These are phyloP conservation scores for Parauchenoglanis punctatus DNA, from an alignment of 2,797 vertebrate species.

Conservation along the genomic window DNA sequence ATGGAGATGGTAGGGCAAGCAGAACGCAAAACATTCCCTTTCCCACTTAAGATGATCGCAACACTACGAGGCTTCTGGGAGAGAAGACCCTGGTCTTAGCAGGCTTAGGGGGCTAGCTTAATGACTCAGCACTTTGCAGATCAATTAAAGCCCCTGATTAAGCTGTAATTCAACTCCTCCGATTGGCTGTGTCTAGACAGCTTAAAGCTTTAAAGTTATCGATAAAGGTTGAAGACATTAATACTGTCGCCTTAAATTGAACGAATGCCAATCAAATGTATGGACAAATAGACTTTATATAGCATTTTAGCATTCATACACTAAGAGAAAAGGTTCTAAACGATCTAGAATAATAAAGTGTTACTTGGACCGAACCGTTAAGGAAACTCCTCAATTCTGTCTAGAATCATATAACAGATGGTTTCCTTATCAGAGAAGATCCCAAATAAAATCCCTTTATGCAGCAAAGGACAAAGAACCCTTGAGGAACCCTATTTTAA, in stretches of 20 bases:
- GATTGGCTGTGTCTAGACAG: conserved; percentile 61
- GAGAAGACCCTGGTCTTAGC: conserved; percentile 48
- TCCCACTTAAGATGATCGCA: conserved; percentile 21
- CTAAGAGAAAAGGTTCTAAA: neutral
- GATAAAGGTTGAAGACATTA: conserved; percentile 2
- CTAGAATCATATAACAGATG: neutral
- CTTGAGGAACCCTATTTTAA: neutral
- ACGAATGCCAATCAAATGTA: neutral
- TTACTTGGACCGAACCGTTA: neutral
- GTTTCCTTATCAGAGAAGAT: neutral
- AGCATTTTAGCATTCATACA: neutral
- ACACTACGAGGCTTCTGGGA: conserved; percentile 30
- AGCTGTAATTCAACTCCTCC: conserved; percentile 59
- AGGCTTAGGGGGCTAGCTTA: conserved; percentile 64
- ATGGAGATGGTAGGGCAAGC: neutral
- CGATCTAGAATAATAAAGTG: neutral
- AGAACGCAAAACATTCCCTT: neutral
- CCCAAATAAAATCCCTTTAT: neutral
- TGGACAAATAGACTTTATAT: neutral
- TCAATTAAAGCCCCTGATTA: conserved; percentile 71
- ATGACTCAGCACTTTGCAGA: conserved; percentile 65
- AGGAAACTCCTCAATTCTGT: neutral
- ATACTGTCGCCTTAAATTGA: conserved; percentile 53
- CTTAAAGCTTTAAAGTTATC: conserved; percentile 24
- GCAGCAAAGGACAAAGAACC: neutral